phyloP scores from a whole-genome alignment of 2,113 vertebrate genomes.

The Tiliqua scincoides region DNA sequence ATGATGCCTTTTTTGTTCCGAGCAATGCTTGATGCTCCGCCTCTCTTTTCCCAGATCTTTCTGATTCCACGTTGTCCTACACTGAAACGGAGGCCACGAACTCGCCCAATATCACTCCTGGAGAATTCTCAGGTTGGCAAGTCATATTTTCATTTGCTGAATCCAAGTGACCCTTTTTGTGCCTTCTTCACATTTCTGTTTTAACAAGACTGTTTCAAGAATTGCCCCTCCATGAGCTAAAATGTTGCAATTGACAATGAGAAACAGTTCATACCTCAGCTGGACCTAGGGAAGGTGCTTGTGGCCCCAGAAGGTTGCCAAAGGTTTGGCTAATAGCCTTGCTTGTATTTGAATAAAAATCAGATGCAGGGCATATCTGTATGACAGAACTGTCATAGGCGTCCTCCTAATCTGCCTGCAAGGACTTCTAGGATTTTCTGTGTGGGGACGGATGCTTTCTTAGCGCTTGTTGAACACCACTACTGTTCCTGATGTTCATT shows the following conservation, averaged over 20 bases:
- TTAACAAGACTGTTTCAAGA: neutral
- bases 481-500: neutral
- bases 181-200: neutral
- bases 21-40: neutral
- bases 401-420: neutral
- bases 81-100: conserved; percentile 97
- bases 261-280: neutral
- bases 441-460: neutral
- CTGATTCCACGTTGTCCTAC: conserved; percentile 99
- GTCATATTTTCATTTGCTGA: neutral
- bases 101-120: conserved; percentile 88
- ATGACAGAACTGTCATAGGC: neutral
- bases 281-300: accelerated
- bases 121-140: conserved; percentile 95
- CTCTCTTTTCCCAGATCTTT: conserved; percentile 83
- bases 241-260: accelerated
- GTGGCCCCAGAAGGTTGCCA: accelerated
- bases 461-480: neutral
- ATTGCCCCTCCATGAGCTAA: accelerated
- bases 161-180: neutral
- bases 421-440: neutral
- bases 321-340: neutral
- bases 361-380: neutral
- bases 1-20: neutral
- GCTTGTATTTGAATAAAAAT: neutral